Conservation (phyloP, 1,140 invertebrate species). For the Drosophila virilis region DNA sequence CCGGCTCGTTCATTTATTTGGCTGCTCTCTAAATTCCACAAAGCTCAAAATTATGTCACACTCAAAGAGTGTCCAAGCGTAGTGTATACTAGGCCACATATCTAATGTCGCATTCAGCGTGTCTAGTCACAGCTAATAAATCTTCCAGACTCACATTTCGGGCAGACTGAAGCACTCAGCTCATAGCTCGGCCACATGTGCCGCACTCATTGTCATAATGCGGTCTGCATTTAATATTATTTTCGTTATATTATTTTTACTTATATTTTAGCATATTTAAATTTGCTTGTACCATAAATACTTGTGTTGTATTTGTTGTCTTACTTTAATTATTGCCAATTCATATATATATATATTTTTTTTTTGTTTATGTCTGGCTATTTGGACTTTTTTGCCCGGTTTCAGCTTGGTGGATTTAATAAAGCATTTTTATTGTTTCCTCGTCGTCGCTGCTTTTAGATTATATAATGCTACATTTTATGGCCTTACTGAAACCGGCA, state of each 20-base stretch:
- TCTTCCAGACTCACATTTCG: conserved; percentile 51
- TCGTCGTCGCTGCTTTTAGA: conserved; percentile 39
- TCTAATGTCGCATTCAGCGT: conserved; percentile 28
- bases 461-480: conserved; percentile 66
- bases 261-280: conserved; percentile 45
- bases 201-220: conserved; percentile 59
- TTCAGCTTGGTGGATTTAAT: conserved; percentile 27
- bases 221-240: conserved; percentile 49
- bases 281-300: conserved; percentile 27
- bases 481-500: conserved; percentile 40
- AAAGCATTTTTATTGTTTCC: conserved; percentile 73
- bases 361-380: conserved; percentile 61
- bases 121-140: conserved; percentile 76
- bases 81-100: conserved; percentile 11
- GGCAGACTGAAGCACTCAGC: conserved; percentile 55
- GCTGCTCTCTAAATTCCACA: conserved; percentile 54
- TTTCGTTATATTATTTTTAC: conserved; percentile 51
- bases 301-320: conserved; percentile 21
- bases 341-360: conserved; percentile 47
- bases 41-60: conserved; percentile 61
- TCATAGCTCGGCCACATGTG: conserved; percentile 59
- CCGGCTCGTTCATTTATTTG: conserved; percentile 38
- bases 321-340: conserved; percentile 67
- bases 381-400: no score
- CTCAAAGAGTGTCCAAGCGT: conserved; percentile 16